A percentile compares a stretch with the other conserved stretches of the same genome.
Evolutionary conservation across 1,140 invertebrate genomes (phyloP).

Genomic region (Acromyrmex heyeri): DNA sequence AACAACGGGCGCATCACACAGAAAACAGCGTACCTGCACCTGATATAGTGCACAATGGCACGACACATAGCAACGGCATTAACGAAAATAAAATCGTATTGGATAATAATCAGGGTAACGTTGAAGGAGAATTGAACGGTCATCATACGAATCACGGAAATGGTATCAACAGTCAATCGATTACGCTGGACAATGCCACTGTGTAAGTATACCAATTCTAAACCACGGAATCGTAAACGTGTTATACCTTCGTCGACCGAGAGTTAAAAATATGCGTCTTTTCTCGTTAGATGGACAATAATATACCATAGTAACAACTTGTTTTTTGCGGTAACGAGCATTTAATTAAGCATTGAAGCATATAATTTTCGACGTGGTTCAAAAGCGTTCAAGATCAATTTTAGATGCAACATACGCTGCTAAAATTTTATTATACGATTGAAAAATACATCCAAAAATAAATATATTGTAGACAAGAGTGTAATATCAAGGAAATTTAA

Average conservation of each 20-base stretch:
- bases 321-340: constrained; percentile 5
- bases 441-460: constrained; percentile 2
- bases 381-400: constrained; percentile 23
- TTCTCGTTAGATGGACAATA: constrained; percentile 72
- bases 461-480: not conserved
- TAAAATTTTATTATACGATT: constrained; percentile 17
- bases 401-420: constrained; percentile 21
- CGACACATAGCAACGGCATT: constrained; percentile 84
- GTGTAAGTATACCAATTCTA: constrained; percentile 84
- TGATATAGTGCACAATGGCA: constrained; percentile 84
- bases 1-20: constrained; percentile 80
- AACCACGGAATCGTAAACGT: constrained; percentile 64
- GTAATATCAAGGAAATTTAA: not conserved
- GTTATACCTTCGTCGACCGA: constrained; percentile 59
- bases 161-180: constrained; percentile 84
- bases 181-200: constrained; percentile 85
- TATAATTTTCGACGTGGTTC: constrained; percentile 16
- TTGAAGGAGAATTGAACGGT: constrained; percentile 84
- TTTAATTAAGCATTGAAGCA: constrained; percentile 23
- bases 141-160: constrained; percentile 84
- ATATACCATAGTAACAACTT: constrained; percentile 67
- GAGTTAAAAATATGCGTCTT: constrained; percentile 66
- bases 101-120: constrained; percentile 84
- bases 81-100: constrained; percentile 83
- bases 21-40: constrained; percentile 77